phyloP scores from a whole-genome alignment of 35 echinoderm and acorn worm species.

The Ophiothrix spiculata region DNA sequence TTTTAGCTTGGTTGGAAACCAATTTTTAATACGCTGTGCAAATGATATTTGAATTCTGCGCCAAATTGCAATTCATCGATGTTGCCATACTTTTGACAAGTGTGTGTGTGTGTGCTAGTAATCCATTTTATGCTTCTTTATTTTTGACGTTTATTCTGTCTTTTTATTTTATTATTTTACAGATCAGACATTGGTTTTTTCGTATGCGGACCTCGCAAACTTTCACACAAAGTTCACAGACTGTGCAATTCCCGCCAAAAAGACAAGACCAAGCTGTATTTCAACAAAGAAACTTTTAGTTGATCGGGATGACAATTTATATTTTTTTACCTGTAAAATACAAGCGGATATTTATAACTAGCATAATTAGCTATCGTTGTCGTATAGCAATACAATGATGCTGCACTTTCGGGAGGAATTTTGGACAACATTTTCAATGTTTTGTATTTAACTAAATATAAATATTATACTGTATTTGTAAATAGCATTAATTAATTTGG shows the following conservation, averaged over 20 bases:
- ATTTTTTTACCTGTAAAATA: too few species aligned
- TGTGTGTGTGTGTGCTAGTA: neutral
- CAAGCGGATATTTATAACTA: too few species aligned
- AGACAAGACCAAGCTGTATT: conserved; percentile 57
- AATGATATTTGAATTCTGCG: too few species aligned
- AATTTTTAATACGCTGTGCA: too few species aligned
- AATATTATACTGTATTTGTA: too few species aligned
- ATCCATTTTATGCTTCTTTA: neutral
- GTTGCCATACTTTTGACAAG: neutral
- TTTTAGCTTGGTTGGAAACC: neutral
- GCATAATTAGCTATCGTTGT: too few species aligned
- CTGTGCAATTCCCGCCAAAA: conserved; percentile 48
- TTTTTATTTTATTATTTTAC: conserved; percentile 4
- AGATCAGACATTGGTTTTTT: conserved; percentile 89
- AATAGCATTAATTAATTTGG: too few species aligned
- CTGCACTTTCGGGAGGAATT: too few species aligned
- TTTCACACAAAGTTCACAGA: conserved; percentile 40
- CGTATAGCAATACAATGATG: too few species aligned
- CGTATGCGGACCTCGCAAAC: conserved; percentile 76
- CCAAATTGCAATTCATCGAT: neutral
- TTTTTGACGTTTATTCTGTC: neutral
- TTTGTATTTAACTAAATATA: too few species aligned
- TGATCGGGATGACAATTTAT: too few species aligned
- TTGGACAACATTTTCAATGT: too few species aligned
- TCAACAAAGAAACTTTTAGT: conserved; percentile 74